Conservation (phyloP, 1,140 invertebrate genomes). For the Zaprionus taronus region DNA sequence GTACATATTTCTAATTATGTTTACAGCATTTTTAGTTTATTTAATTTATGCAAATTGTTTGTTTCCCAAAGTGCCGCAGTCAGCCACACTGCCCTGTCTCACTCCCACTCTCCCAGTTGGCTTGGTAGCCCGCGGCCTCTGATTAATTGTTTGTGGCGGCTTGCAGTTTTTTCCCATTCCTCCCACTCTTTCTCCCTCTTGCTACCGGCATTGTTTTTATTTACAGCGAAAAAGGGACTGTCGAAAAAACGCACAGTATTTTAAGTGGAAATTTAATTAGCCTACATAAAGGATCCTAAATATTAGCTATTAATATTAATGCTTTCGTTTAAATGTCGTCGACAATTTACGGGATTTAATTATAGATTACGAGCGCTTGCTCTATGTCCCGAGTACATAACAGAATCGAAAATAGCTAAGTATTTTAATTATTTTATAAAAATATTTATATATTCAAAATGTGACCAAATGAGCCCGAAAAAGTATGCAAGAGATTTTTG, state of each 20-base stretch:
- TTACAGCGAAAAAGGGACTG: neutral
- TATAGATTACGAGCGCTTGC: conserved; percentile 61
- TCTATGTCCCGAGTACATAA: too few species aligned
- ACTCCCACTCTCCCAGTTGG: neutral
- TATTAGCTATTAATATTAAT: conserved; percentile 81
- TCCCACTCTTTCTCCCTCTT: conserved; percentile 31
- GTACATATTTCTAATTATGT: conserved; percentile 81
- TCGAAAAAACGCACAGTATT: conserved; percentile 45
- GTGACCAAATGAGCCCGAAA: neutral
- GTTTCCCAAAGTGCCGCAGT: conserved; percentile 17
- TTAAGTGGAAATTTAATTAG: conserved; percentile 79
- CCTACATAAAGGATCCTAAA: conserved; percentile 61
- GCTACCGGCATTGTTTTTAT: conserved; percentile 1
- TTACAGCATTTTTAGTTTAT: conserved; percentile 68
- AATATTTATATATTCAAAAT: neutral
- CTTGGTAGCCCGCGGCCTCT: conserved; percentile 14
- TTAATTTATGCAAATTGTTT: conserved; percentile 76
- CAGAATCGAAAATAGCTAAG: neutral
- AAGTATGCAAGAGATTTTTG: too few species aligned
- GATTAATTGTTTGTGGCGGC: conserved; percentile 73
- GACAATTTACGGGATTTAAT: conserved; percentile 73
- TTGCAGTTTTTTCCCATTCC: conserved; percentile 22
- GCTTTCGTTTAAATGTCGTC: conserved; percentile 54
- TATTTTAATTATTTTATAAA: neutral
- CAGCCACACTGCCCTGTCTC: neutral